A percentile compares a stretch with the other conserved stretches of the same genome.
Evolutionary conservation across 1,140 invertebrate genomes (phyloP).

Genomic region (Antheraea pernyi): DNA sequence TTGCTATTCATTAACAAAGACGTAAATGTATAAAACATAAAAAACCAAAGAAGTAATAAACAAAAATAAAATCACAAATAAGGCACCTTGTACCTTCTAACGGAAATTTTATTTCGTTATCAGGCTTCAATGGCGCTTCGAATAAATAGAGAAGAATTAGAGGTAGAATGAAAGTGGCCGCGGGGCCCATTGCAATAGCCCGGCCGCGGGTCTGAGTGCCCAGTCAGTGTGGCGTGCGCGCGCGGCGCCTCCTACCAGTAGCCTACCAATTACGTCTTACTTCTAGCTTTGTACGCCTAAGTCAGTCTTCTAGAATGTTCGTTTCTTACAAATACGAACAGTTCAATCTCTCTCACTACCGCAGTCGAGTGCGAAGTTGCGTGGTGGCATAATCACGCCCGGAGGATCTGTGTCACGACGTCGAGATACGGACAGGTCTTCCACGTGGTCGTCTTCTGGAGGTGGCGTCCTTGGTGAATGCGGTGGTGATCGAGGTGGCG

Average conservation of each 20-base stretch:
- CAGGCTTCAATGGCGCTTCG: conserved; percentile 42
- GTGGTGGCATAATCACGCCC: conserved; percentile 74
- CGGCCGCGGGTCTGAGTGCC: conserved; percentile 76
- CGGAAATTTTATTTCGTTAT: conserved; percentile 76
- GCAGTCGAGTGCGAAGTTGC: conserved; percentile 73
- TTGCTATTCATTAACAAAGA: conserved; percentile 68
- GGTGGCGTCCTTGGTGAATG: conserved; percentile 72
- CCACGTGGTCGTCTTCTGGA: conserved; percentile 81
- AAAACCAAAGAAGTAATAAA: conserved; percentile 67
- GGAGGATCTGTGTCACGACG: conserved; percentile 72
- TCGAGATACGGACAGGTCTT: conserved; percentile 82
- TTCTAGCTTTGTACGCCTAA: conserved; percentile 76
- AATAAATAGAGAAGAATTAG: conserved; percentile 71
- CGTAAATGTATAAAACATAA: conserved; percentile 74
- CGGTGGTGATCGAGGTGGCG: conserved; percentile 71
- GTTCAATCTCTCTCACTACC: conserved; percentile 75
- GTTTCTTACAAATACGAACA: conserved; percentile 29
- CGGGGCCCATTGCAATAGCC: conserved; percentile 77
- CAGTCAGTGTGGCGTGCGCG: conserved; percentile 64
- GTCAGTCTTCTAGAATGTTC: conserved; percentile 72
- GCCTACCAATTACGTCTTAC: conserved; percentile 67
- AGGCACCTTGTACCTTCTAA: conserved; percentile 50
- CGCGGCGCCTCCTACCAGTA: conserved; percentile 68
- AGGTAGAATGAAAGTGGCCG: conserved; percentile 73
- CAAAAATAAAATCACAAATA: conserved; percentile 73